These are phyloP conservation scores for Yoshiicerus persimilis DNA, from an alignment of 1,140 invertebrate genomes.

Conservation along the genomic window DNA sequence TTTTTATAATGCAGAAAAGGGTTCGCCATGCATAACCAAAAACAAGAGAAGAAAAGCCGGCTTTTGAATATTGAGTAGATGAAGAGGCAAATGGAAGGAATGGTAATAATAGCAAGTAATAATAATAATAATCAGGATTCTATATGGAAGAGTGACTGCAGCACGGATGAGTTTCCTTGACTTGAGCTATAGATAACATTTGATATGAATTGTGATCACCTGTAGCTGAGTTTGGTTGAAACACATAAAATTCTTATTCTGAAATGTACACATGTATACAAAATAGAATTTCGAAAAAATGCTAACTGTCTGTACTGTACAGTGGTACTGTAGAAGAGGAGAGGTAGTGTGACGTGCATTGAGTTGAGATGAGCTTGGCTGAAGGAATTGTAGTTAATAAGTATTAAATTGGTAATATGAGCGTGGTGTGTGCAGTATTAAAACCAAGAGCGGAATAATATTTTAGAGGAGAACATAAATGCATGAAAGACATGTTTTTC, in stretches of 20 bases:
- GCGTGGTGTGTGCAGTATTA: background rate
- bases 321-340: background rate
- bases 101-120: constrained; percentile 23
- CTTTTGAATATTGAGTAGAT: constrained; percentile 17
- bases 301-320: background rate
- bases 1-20: constrained; percentile 1
- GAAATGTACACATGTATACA: background rate
- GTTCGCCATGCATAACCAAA: constrained; percentile 1
- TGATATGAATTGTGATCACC: background rate
- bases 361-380: background rate
- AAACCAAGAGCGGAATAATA: background rate
- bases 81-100: background rate
- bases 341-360: background rate
- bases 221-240: background rate
- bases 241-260: background rate
- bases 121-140: constrained; percentile 28
- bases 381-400: background rate
- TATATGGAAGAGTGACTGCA: constrained; percentile 9
- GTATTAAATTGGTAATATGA: background rate
- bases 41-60: constrained; percentile 7
- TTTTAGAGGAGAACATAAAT: background rate
- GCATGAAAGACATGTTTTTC: background rate
- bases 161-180: background rate
- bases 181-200: background rate
- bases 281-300: background rate